A percentile compares a stretch with the other conserved stretches of the same genome.
Evolutionary conservation across 2,888 invertebrate genomes (phyloP).

Genomic region (Cheilosia pagana): DNA sequence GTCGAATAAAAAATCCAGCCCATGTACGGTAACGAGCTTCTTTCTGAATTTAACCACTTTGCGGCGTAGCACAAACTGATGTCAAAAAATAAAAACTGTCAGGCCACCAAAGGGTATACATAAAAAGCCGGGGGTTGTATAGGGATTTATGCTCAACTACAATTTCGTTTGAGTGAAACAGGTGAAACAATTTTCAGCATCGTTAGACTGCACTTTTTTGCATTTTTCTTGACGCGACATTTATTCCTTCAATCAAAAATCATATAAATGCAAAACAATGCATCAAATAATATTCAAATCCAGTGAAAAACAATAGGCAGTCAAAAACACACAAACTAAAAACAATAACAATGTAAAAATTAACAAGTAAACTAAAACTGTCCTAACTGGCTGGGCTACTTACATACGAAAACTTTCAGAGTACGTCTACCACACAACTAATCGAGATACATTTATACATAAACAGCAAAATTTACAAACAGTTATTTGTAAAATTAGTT

Average conservation of each 20-base stretch:
- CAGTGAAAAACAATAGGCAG: constrained; percentile 52
- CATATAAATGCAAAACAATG: neutral
- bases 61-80: no score
- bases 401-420: neutral
- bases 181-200: no score
- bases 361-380: neutral
- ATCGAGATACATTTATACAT: neutral
- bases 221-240: neutral
- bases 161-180: no score
- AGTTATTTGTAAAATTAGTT: constrained; percentile 29
- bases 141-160: no score
- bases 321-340: constrained; percentile 15
- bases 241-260: constrained; percentile 8
- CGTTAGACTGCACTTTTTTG: no score
- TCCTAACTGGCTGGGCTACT: constrained; percentile 25
- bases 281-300: constrained; percentile 51
- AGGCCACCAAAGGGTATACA: no score
- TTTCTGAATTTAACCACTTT: no score
- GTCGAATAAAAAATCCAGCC: no score
- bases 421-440: constrained; percentile 25
- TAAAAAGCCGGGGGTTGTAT: no score
- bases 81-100: no score
- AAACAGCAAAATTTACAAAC: constrained; percentile 30
- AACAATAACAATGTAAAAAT: neutral
- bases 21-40: no score